Evolutionary conservation across 2,888 invertebrate genomes (phyloP), one percentile per base, ranked within the genome.

Genomic region (Drosophila anomalata): DNA sequence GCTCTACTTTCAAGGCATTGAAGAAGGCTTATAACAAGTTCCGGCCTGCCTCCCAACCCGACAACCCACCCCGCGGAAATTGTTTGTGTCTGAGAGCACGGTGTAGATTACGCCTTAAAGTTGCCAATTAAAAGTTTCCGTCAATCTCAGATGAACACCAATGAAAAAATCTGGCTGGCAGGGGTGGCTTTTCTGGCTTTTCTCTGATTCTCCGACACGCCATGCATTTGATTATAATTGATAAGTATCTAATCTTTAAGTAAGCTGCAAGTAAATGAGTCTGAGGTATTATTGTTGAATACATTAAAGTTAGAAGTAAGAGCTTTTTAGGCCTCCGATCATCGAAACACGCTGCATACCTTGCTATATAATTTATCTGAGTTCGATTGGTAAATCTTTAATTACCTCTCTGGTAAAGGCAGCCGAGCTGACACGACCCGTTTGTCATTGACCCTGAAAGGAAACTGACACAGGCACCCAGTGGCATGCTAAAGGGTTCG

Each of bases 61-160:
- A 3, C 46, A 1, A 11, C 17, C 33, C 3, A 9, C 2, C 6
- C n/a, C 22, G 42, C 69, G 59, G 51, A 31, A 33, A 56, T 66
- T 60, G 22, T 48, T 48, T 53, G 72, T 47, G 55, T 52, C 73
- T 59, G 55, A 58, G 70, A 50, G 62, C 46, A 50, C 36, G 41
- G 61, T 62, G 58, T 65, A 61, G 61, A 76, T 79, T 78, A 80
- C 76, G 74, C 77, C 73, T 83, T 84, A 76, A 87, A 84, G 79
- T 82, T 84, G 80, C 55, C 76, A 86, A 88, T 87, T 84, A 87
- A 79, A 84, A 86, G 87, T 83, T 86, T 87, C 33, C 39, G 29
- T 62, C 55, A 56, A 56, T 42, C 60, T 62, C 56, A 33, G 54
- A 24, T 54, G 41, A 20, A 33, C 31, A 31, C 24, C 24, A 14